A percentile compares a stretch with the other conserved stretches of the same genome.
Conservation (phyloP, 2,797 vertebrate species). For the Etheostoma nigrum region DNA sequence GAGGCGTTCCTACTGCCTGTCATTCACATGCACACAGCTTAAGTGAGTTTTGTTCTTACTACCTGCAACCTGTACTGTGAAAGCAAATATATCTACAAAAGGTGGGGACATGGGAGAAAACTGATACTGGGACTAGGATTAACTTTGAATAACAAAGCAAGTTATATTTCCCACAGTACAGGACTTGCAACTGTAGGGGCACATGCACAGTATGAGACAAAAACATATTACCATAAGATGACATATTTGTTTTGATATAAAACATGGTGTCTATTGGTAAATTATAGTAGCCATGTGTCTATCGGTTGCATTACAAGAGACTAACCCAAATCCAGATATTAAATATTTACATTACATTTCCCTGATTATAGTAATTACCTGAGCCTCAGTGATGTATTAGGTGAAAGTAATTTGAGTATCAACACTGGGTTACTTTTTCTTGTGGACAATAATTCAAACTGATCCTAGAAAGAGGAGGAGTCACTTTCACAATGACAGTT, state of each 20-base stretch:
- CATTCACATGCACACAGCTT: constrained; percentile 27
- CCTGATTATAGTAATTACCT: constrained; percentile 39
- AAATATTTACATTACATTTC: constrained; percentile 53
- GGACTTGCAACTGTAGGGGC: constrained; percentile 8
- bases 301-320: constrained; percentile 16
- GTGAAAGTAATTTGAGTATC: constrained; percentile 29
- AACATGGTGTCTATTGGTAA: background rate
- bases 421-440: constrained; percentile 12
- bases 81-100: constrained; percentile 51
- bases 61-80: constrained; percentile 38
- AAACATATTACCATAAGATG: background rate
- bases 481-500: background rate
- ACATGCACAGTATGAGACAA: constrained; percentile 2
- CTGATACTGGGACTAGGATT: constrained; percentile 44
- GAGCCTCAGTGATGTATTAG: constrained; percentile 31
- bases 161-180: constrained; percentile 42
- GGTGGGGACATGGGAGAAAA: constrained; percentile 42
- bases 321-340: constrained; percentile 29
- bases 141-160: constrained; percentile 44
- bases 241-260: background rate
- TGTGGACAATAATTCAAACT: constrained; percentile 34
- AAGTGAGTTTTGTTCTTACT: constrained; percentile 30
- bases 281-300: background rate
- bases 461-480: constrained; percentile 29
- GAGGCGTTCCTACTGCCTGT: constrained; percentile 32